Evolutionary conservation across 2,797 vertebrate species (phyloP).

Genomic region (Enteromius radiatus): DNA sequence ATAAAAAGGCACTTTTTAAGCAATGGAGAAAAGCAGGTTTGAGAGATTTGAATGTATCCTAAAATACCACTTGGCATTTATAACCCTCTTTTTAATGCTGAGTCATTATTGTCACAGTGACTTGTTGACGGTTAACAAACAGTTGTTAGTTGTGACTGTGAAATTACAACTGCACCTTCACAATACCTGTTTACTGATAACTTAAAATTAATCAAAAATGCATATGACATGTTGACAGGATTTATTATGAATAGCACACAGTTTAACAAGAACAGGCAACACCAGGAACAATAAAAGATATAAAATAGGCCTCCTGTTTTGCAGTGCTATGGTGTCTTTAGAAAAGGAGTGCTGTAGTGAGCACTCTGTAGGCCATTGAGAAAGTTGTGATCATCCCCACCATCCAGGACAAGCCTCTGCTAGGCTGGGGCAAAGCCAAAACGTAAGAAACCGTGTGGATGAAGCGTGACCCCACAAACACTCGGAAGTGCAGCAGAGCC

Average conservation of each 20-base stretch:
- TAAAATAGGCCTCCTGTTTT: not conserved
- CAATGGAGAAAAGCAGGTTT: not conserved
- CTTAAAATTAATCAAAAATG: too few relatives aligned
- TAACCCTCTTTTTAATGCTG: not conserved
- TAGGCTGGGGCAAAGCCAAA: slow-evolving; percentile 82
- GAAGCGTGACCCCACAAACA: slow-evolving; percentile 82
- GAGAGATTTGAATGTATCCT: not conserved
- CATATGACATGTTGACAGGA: not conserved
- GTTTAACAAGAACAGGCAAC: not conserved
- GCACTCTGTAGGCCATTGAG: slow-evolving; percentile 84
- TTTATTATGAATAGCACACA: slow-evolving; percentile 14
- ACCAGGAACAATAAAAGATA: not conserved
- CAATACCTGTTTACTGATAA: not conserved
- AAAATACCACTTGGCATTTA: not conserved
- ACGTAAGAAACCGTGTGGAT: slow-evolving; percentile 85
- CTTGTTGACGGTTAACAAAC: slow-evolving; percentile 17
- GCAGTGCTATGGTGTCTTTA: slow-evolving; percentile 57
- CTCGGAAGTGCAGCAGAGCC: slow-evolving; percentile 86
- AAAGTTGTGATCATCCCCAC: slow-evolving; percentile 75
- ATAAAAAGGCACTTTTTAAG: not conserved
- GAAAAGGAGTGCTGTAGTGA: slow-evolving; percentile 69
- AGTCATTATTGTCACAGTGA: slow-evolving; percentile 30
- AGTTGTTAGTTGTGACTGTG: not conserved
- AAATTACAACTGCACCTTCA: not conserved
- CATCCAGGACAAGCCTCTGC: slow-evolving; percentile 77